These are phyloP conservation scores for Austrofundulus limnaeus DNA, from an alignment of 2,113 vertebrate genomes.

Conservation along the genomic window DNA sequence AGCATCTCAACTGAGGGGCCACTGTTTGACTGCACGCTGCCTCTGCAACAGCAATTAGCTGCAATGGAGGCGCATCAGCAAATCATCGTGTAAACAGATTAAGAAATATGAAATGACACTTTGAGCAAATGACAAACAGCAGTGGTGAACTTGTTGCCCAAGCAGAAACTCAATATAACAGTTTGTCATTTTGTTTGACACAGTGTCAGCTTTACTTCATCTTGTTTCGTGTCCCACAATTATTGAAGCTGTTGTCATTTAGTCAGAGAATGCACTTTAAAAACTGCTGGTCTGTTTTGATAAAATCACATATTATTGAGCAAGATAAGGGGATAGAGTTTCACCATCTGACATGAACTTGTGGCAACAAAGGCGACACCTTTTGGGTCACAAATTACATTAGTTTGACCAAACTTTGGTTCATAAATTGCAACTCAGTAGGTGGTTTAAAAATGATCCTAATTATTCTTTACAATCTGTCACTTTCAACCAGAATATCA, in stretches of 20 bases:
- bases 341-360: no score
- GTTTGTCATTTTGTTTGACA: constrained; percentile 66
- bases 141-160: constrained; percentile 21
- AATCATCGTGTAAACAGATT: constrained; percentile 39
- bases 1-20: constrained; percentile 43
- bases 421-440: no score
- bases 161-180: constrained; percentile 24
- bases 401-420: no score
- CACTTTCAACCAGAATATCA: no score
- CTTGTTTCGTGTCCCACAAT: constrained; percentile 25
- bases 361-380: no score
- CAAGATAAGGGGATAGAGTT: no score
- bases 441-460: no score
- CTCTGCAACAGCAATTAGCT: constrained; percentile 45
- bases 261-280: no score
- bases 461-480: no score
- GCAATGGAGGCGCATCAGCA: constrained; percentile 18
- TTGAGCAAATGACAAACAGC: constrained; percentile 39
- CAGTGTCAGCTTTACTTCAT: constrained; percentile 39
- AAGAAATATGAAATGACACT: constrained; percentile 26
- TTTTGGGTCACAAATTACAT: no score
- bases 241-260: not conserved
- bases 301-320: no score
- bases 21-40: constrained; percentile 23
- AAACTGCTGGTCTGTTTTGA: no score